These are phyloP conservation scores for Ceratina australensis DNA, from an alignment of 1,140 invertebrate genomes.

Conservation along the genomic window DNA sequence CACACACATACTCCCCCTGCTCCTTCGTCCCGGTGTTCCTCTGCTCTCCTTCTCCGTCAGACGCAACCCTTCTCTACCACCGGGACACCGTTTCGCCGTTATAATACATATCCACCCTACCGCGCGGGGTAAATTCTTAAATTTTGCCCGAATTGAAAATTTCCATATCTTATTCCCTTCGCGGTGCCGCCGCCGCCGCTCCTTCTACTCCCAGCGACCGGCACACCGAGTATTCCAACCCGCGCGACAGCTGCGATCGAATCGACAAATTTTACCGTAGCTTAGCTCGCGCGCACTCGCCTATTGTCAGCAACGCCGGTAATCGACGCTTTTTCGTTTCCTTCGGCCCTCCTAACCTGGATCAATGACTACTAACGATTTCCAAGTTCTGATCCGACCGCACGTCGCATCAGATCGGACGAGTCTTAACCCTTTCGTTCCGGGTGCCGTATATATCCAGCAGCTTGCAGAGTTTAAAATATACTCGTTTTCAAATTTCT, in stretches of 20 bases:
- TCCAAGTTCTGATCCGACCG: too few species aligned
- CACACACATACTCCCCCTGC: slow-evolving; percentile 72
- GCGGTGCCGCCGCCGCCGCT: slow-evolving; percentile 44
- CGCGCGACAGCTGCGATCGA: slow-evolving; percentile 64
- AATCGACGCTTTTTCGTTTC: too few species aligned
- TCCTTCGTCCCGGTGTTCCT: slow-evolving; percentile 44
- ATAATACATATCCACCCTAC: slow-evolving; percentile 68
- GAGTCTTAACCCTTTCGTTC: too few species aligned
- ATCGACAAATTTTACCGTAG: slow-evolving; percentile 59
- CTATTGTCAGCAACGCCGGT: too few species aligned
- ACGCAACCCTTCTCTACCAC: slow-evolving; percentile 12
- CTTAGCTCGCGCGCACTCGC: too few species aligned
- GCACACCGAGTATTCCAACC: not conserved
- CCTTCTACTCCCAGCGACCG: slow-evolving; percentile 33
- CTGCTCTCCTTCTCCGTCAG: slow-evolving; percentile 7
- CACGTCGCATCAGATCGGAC: too few species aligned
- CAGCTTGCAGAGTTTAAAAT: too few species aligned
- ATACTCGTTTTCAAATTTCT: too few species aligned
- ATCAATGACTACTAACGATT: too few species aligned
- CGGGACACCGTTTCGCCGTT: slow-evolving; percentile 49
- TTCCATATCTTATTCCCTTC: slow-evolving; percentile 74
- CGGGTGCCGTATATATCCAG: too few species aligned
- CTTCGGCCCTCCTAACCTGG: too few species aligned
- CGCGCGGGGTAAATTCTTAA: slow-evolving; percentile 73
- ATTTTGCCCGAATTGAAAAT: slow-evolving; percentile 77